Percentiles rank a stretch among this genome's conserved stretches.
These are phyloP conservation scores for Ciconia maguari DNA, from an alignment of 2,113 vertebrate species.

Conservation along the genomic window DNA sequence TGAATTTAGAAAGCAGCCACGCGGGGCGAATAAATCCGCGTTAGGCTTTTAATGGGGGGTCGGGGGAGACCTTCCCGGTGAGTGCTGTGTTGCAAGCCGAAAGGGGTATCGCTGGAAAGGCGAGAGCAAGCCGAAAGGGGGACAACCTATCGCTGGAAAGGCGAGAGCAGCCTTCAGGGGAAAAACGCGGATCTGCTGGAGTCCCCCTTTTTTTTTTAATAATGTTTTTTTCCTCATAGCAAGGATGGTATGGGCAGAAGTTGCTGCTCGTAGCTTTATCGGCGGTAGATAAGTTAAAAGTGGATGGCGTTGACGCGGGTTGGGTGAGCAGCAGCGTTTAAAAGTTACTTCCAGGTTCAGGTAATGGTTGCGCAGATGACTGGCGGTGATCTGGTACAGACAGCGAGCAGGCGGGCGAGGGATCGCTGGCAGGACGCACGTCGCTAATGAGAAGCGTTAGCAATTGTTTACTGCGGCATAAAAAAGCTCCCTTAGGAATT, in stretches of 20 bases:
- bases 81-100: not conserved
- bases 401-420: not conserved
- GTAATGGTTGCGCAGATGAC: rapidly evolving
- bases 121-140: too few species aligned
- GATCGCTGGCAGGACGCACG: not conserved
- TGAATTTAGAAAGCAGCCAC: not conserved
- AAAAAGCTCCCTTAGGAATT: not conserved
- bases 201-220: too few species aligned
- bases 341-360: not conserved
- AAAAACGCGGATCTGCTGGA: not conserved
- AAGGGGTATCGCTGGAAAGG: not conserved
- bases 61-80: too few species aligned
- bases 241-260: not conserved
- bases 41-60: too few species aligned
- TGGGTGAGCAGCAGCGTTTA: not conserved
- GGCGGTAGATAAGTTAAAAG: not conserved
- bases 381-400: not conserved
- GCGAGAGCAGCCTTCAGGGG: not conserved
- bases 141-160: too few species aligned
- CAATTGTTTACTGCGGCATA: not conserved
- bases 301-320: rapidly evolving
- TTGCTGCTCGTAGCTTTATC: not conserved
- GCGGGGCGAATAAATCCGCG: too few species aligned
- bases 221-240: rapidly evolving
- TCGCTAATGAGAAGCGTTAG: not conserved